Evolutionary conservation across 2,888 invertebrate genomes (phyloP), one percentile per base, ranked within the genome.

Genomic region (Polymixis lichenea): DNA sequence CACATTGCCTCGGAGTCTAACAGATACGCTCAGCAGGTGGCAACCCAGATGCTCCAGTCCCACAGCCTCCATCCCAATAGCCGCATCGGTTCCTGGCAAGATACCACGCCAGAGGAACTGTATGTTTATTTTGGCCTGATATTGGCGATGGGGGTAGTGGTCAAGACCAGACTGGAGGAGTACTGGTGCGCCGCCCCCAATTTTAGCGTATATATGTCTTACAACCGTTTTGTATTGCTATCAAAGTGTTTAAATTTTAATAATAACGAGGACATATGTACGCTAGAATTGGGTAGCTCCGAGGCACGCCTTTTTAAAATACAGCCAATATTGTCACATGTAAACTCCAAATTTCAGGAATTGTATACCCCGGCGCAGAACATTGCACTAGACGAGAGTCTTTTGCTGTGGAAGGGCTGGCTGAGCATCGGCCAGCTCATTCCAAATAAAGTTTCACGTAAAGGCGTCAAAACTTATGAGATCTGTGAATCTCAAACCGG

Each of bases 1-100:
- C 51, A 82, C 75, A 88, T 89, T 56, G 86, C 66, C 28, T 28
- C 28, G 60, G 87, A 87, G 51, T 89, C 89, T 0, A 89, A 89
- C 62, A 80, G 51, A 64, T 38, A 38, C 38, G 38, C 71, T 53
- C 71, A 72, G 53, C 38, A 43, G 43, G 8, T 72, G 53, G 64
- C 17, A 15, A 0, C 4, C 64, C 25, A 53, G 6, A n/a, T n/a
- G n/a, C n/a, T n/a, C n/a, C n/a, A n/a, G n/a, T n/a, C n/a, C n/a
- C n/a, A n/a, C 22, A 28, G 0, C 5, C 72, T 64, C 17, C 11
- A 0, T 55, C 55, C 55, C 17, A 28, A 1, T 0, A 55, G 72
- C 55, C 65, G 55, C 8, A 72, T 65, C 17, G 0, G 1, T 4
- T 2, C 1, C 1, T 65, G 72, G 72, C 0, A 0, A 2, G 46